Evolutionary conservation across 2,797 vertebrate species (phyloP).

Genomic region (Melanotaenia pygmaea): DNA sequence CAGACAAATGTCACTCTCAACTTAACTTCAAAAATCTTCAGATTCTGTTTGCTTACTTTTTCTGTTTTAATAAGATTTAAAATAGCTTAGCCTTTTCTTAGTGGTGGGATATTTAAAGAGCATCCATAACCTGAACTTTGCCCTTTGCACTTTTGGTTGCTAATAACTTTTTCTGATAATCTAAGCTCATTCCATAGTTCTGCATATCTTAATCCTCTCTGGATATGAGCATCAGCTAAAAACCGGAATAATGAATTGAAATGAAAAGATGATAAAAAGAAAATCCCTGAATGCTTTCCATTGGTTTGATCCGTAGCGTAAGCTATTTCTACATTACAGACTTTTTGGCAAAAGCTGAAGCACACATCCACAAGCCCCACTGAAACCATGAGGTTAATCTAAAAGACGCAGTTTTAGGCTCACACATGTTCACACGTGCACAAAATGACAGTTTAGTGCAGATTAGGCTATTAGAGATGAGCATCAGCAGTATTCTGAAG

Average conservation of each 20-base stretch:
- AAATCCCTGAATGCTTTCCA: constrained; percentile 37
- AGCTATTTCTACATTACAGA: constrained; percentile 32
- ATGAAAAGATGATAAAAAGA: constrained; percentile 26
- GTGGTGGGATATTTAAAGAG: constrained; percentile 1
- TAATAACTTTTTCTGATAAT: constrained; percentile 21
- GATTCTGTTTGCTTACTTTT: not conserved
- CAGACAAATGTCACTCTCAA: not conserved
- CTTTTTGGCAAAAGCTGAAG: constrained; percentile 38
- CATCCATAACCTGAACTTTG: constrained; percentile 6
- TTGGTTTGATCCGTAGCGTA: constrained; percentile 33
- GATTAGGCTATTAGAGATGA: constrained; percentile 70
- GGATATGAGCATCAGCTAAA: constrained; percentile 24
- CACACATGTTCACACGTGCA: constrained; percentile 3
- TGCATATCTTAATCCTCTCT: constrained; percentile 10
- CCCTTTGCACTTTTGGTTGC: constrained; percentile 20
- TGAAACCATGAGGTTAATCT: constrained; percentile 63
- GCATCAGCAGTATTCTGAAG: constrained; percentile 71
- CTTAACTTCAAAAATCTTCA: not conserved
- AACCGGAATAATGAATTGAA: constrained; percentile 16
- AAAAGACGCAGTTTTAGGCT: constrained; percentile 26
- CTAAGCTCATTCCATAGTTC: not conserved
- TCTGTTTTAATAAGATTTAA: constrained; percentile 3
- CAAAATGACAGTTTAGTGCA: constrained; percentile 50
- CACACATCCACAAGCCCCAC: constrained; percentile 29
- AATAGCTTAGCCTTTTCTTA: constrained; percentile 1